A percentile compares a stretch with the other conserved stretches of the same genome.
Evolutionary conservation across 1,140 invertebrate genomes (phyloP).

Genomic region (Ruditapes philippinarum): DNA sequence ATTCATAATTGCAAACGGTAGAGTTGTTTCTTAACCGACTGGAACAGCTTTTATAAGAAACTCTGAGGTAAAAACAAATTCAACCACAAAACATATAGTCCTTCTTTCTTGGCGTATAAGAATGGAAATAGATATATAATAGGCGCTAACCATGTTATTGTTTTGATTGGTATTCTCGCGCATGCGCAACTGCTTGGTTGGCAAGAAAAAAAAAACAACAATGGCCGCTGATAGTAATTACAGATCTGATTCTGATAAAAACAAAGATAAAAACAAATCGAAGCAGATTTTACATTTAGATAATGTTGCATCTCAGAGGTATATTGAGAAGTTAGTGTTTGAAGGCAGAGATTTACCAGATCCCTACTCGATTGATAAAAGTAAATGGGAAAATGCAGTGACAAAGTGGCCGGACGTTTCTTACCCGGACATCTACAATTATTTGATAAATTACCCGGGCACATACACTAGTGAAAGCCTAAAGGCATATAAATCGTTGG

Average conservation of each 20-base stretch:
- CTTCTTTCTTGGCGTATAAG: no score
- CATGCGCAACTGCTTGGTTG: no score
- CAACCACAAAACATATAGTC: no score
- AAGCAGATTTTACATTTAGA: neutral
- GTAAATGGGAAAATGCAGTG: neutral
- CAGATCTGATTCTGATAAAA: neutral
- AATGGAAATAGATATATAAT: no score
- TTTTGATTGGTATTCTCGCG: no score
- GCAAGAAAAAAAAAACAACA: no score
- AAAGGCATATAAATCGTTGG: conserved; percentile 34
- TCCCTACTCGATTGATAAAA: neutral
- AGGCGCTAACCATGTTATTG: no score
- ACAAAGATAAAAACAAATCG: neutral
- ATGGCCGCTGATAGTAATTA: neutral
- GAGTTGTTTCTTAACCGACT: no score
- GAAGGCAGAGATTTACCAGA: neutral
- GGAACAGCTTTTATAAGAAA: no score
- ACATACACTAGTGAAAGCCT: neutral
- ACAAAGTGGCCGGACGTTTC: neutral
- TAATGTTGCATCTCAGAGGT: neutral
- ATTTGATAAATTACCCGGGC: conserved; percentile 22
- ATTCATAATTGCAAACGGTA: no score
- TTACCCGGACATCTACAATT: neutral
- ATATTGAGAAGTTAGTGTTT: neutral
- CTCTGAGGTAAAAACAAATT: no score